Percentiles rank a stretch among this genome's conserved stretches.
Evolutionary conservation across 2,797 vertebrate genomes (phyloP).

Genomic region (Cirrhinus mrigala): DNA sequence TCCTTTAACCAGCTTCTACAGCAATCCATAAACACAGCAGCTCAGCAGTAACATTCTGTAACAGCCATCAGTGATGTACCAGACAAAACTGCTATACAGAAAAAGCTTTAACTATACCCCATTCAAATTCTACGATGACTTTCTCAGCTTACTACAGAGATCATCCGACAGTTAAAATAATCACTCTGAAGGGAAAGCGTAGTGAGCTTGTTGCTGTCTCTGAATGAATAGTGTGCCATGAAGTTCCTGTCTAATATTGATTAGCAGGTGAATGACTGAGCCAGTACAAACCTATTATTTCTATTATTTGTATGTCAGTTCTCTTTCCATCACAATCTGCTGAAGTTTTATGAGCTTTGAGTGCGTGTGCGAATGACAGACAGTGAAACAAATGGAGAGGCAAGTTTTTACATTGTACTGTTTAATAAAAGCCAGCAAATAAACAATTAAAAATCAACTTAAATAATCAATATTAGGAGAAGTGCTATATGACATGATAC

Average conservation of each 20-base stretch:
- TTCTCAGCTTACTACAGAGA: slow-evolving; percentile 35
- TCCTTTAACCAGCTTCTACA: not conserved
- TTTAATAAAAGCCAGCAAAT: slow-evolving; percentile 40
- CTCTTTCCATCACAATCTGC: slow-evolving; percentile 14
- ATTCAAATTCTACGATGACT: slow-evolving; percentile 19
- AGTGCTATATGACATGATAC: slow-evolving; percentile 8
- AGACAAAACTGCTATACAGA: slow-evolving; percentile 25
- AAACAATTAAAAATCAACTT: slow-evolving; percentile 4
- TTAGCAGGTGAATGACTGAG: slow-evolving; percentile 60
- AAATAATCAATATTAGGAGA: not conserved
- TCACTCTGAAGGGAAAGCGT: slow-evolving; percentile 60
- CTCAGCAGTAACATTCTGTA: slow-evolving; percentile 27
- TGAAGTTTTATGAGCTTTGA: slow-evolving; percentile 25
- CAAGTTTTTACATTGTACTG: not conserved
- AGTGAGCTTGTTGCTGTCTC: slow-evolving; percentile 66
- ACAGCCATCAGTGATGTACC: not conserved
- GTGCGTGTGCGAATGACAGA: not conserved
- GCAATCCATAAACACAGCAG: not conserved
- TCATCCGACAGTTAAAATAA: slow-evolving; percentile 54
- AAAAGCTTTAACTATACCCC: slow-evolving; percentile 31
- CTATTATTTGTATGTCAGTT: slow-evolving; percentile 38
- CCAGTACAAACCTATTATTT: slow-evolving; percentile 56
- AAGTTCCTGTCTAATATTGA: slow-evolving; percentile 56
- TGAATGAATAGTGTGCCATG: slow-evolving; percentile 55
- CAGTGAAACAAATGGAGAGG: not conserved